Base-by-base conservation (phyloP, 2,797 vertebrate species). In the Anniella stebbinsi region DNA sequence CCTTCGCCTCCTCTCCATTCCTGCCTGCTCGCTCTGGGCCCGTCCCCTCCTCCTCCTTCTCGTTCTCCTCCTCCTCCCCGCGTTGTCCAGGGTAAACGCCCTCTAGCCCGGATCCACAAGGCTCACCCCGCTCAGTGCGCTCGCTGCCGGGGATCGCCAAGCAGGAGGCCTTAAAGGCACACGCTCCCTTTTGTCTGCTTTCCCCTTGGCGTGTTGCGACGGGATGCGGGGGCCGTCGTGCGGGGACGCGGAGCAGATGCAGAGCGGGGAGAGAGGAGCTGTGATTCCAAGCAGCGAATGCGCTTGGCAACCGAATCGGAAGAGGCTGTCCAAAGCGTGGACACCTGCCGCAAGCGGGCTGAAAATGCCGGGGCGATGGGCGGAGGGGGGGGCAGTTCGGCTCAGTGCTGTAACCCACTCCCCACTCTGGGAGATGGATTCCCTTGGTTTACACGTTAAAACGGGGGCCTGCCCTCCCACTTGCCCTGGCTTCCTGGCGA, bases 81-180 rank as follows among this genome's bases (percentile, higher is more conserved):
- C 90, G 73, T 84, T 91, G 95, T 95, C 96, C 96, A 94, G 95
- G 94, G 95, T 94, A 95, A 95, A 94, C 97, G 96, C 96, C 97
- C 96, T 97, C 95, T 96, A 95, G 96, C 96, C 97, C 96, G 96
- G 96, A 97, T 96, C 96, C 95, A 95, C 95, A 96, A 95, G 95
- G 95, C 95, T 92, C 94, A 90, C 91, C 91, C 88, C 70, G 89
- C 93, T 91, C 88, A 54, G 41, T 94, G 91, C 92, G 91, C 96
- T 94, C 82, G 67, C 66, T 57, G 57, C 87, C 87, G 21, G 87
- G 80, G 80, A 86, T 86, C 94, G 94, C 93, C 95, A 36, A 75
- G 81, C 90, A 76, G 87, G 85, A 51, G 87, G 96, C 95, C 95
- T 97, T 96, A 96, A 96, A 97, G 96, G 96, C 94, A 93, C 95